phyloP scores from a whole-genome alignment of 1,140 invertebrate species.

The Drosophila prosaltans region DNA sequence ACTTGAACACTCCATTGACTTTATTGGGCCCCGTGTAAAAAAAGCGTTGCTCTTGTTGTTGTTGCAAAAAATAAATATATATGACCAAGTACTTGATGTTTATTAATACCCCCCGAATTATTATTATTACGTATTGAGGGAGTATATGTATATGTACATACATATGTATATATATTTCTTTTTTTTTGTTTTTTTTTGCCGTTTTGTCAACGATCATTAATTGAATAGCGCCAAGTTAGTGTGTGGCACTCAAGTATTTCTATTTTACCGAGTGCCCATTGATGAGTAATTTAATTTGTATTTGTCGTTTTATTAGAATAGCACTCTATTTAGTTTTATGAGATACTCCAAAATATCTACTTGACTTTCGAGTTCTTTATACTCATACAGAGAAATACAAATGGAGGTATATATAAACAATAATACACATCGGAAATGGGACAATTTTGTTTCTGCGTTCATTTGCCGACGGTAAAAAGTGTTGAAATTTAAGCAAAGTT shows the following conservation, averaged over 20 bases:
- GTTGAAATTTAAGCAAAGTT: background rate
- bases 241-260: constrained; percentile 13
- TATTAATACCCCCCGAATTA: constrained; percentile 51
- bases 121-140: constrained; percentile 31
- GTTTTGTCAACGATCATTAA: constrained; percentile 21
- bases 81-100: constrained; percentile 53
- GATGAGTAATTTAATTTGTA: constrained; percentile 82
- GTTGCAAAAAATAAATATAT: constrained; percentile 31
- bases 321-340: constrained; percentile 78
- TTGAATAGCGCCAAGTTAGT: constrained; percentile 27
- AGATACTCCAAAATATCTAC: constrained; percentile 77
- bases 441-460: background rate
- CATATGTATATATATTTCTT: background rate
- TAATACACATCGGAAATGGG: constrained; percentile 6
- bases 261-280: constrained; percentile 27
- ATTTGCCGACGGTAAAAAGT: background rate
- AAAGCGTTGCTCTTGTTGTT: constrained; percentile 42
- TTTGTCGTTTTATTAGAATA: constrained; percentile 80
- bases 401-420: too few species aligned
- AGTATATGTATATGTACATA: background rate
- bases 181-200: constrained; percentile 7
- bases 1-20: constrained; percentile 67
- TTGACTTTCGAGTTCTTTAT: constrained; percentile 79
- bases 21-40: constrained; percentile 62
- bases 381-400: constrained; percentile 22